Conservation (phyloP, 2,797 vertebrate genomes). For the Cyprinella venusta region DNA sequence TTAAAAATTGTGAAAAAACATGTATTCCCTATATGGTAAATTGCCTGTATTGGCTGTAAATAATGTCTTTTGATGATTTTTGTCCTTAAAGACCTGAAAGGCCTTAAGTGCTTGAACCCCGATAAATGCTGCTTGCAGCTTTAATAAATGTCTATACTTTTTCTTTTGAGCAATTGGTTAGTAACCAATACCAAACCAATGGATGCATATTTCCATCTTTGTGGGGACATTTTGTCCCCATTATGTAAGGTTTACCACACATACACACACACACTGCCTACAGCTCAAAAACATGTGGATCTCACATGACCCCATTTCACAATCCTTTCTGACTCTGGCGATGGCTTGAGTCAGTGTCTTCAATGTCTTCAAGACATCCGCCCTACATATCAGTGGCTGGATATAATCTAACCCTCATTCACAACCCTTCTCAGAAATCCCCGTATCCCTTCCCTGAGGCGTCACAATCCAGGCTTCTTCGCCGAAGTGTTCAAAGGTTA, state of each 20-base stretch:
- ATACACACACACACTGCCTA: not conserved
- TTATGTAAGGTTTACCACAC: not conserved
- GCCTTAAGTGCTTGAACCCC: no score
- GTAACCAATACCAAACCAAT: not conserved
- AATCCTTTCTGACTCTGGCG: slow-evolving; percentile 27
- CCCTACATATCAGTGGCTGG: not conserved
- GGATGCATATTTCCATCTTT: no score
- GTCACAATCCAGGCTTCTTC: slow-evolving; percentile 72
- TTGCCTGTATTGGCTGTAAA: no score
- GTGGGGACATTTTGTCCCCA: no score
- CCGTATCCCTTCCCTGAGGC: slow-evolving; percentile 66
- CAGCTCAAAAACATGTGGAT: slow-evolving; percentile 1
- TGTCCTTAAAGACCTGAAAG: no score
- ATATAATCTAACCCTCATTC: not conserved
- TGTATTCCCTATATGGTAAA: no score
- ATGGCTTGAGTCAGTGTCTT: slow-evolving; percentile 7
- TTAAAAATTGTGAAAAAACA: no score
- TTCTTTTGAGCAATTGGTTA: no score
- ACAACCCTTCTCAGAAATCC: slow-evolving; percentile 37
- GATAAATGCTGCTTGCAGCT: no score
- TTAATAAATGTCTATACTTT: no score
- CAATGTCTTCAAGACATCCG: slow-evolving; percentile 24
- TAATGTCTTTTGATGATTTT: no score
- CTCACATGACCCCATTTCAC: slow-evolving; percentile 22
- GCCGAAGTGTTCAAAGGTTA: slow-evolving; percentile 60